Percentiles rank a stretch among this genome's conserved stretches.
Conservation (phyloP, 2,888 invertebrate genomes). For the Ariolimax columbianus region DNA sequence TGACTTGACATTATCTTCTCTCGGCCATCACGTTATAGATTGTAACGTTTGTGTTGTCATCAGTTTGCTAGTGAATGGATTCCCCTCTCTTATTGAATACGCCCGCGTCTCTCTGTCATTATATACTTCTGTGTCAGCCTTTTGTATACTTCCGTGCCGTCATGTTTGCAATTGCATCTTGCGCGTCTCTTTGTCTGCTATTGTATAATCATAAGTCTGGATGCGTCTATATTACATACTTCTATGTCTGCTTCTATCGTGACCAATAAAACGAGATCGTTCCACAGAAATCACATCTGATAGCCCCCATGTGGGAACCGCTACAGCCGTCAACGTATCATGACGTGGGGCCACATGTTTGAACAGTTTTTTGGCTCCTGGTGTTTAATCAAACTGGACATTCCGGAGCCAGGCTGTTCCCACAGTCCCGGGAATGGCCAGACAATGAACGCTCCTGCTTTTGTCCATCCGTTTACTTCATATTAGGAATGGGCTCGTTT, state of each 20-base stretch:
- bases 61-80: too few relatives aligned
- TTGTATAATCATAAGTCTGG: too few relatives aligned
- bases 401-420: background rate
- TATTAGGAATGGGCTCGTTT: background rate
- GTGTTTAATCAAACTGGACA: background rate
- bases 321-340: background rate
- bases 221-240: background rate
- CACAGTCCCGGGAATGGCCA: background rate
- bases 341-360: background rate
- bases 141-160: too few relatives aligned
- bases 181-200: too few relatives aligned
- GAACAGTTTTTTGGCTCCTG: background rate
- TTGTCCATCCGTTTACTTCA: slow-evolving; percentile 10
- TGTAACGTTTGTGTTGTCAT: too few relatives aligned
- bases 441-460: background rate
- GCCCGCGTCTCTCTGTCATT: too few relatives aligned
- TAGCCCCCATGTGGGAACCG: background rate
- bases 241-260: background rate
- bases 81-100: too few relatives aligned
- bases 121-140: too few relatives aligned
- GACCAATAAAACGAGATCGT: background rate
- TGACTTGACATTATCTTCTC: too few relatives aligned
- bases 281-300: background rate
- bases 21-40: too few relatives aligned
- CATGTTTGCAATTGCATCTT: too few relatives aligned